Evolutionary conservation across 2,797 vertebrate genomes (phyloP).

Genomic region (Nothura maculosa): DNA sequence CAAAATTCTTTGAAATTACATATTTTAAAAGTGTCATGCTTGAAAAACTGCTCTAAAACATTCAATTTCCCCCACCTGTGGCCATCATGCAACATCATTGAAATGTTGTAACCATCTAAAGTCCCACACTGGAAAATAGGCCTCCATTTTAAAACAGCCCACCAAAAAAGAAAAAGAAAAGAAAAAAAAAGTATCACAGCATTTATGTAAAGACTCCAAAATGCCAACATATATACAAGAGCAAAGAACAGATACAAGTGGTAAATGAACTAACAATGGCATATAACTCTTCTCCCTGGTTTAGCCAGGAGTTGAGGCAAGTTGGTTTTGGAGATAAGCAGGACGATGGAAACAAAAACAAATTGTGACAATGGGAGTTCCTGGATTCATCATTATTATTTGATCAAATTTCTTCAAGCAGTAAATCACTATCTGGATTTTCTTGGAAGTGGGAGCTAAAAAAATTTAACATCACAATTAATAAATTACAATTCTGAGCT

Average conservation of each 20-base stretch:
- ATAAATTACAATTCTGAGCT: neutral
- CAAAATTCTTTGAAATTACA: constrained; percentile 77
- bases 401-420: constrained; percentile 76
- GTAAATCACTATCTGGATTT: constrained; percentile 12
- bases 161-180: constrained; percentile 51
- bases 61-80: constrained; percentile 76
- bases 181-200: constrained; percentile 68
- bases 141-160: constrained; percentile 81
- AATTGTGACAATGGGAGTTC: constrained; percentile 75
- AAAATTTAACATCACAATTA: constrained; percentile 4
- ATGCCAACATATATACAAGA: constrained; percentile 82
- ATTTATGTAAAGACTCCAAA: constrained; percentile 81
- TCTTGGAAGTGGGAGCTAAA: constrained; percentile 1
- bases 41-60: constrained; percentile 78
- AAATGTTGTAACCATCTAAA: constrained; percentile 73
- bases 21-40: constrained; percentile 80
- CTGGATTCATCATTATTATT: constrained; percentile 73
- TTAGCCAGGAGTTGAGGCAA: constrained; percentile 73
- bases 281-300: constrained; percentile 64
- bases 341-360: constrained; percentile 74
- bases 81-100: constrained; percentile 69
- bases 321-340: constrained; percentile 73
- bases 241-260: constrained; percentile 75
- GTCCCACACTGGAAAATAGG: constrained; percentile 74
- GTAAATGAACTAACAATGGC: constrained; percentile 71